Evolutionary conservation across 2,888 invertebrate species (phyloP).

Genomic region (Rhagium mordax): DNA sequence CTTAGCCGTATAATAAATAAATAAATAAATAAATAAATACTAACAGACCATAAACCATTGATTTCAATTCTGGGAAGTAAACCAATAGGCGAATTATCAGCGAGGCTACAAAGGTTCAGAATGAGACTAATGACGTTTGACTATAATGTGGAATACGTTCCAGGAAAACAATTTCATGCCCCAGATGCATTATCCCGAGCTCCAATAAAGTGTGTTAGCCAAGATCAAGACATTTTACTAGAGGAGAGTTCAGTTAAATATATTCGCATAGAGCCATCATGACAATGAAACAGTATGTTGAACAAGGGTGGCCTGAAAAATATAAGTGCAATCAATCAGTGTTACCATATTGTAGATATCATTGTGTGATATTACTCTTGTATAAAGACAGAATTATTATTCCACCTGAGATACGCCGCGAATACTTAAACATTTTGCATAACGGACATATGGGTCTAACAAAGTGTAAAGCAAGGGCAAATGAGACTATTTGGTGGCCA

Average conservation of each 20-base stretch:
- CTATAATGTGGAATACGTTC: background rate
- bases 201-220: background rate
- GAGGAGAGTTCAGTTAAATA: background rate
- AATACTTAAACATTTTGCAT: background rate
- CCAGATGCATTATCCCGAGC: background rate
- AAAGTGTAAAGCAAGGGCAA: background rate
- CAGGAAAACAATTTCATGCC: background rate
- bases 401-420: background rate
- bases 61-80: background rate
- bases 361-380: background rate
- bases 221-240: background rate
- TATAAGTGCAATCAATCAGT: background rate
- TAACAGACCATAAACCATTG: slow-evolving; percentile 45
- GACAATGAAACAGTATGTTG: slow-evolving; percentile 6
- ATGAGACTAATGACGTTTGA: background rate
- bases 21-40: no score
- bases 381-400: slow-evolving; percentile 5
- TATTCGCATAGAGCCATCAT: background rate
- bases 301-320: background rate
- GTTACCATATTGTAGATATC: background rate
- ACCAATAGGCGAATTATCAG: background rate
- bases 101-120: background rate
- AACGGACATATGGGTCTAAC: background rate
- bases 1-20: no score
- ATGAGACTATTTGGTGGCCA: no score